Evolutionary conservation across 2,113 vertebrate genomes (phyloP), one percentile per base, ranked within the genome.

Genomic region (Eretmochelys imbricata): DNA sequence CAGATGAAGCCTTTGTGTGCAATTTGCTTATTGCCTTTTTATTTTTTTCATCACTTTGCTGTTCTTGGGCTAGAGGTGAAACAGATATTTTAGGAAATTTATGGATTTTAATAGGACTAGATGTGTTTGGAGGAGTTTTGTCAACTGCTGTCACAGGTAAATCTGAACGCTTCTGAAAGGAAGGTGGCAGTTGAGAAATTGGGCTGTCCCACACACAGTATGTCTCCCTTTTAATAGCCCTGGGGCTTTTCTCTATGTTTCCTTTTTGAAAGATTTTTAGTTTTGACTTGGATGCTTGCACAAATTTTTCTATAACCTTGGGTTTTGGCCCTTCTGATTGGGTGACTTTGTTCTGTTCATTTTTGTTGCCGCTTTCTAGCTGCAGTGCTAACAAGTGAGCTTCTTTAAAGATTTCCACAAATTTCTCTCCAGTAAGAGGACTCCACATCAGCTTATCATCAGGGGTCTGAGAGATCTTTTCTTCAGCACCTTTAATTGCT

Each of bases 361-460:
- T 82, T 72, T 85, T 95, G 90, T 46, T 78, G 31, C 14, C 95
- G 89, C 89, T 97, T 91, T 99, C 97, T 51, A 99, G 97, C 88
- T 98, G 98, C 17, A 97, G 87, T 20, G 99, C 99, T 65, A 99
- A 54, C 57, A 98, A 94, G 87, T 94, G 98, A 27, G 99, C 99
- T 97, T 99, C 99, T 96, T 98, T 98, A 88, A 98, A 98, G 59
- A 99, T 98, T 72, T 99, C 98, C 25, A 99, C 98, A 89, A 99
- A 98, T 90, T 98, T 99, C 17, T 99, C 99, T 75, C 96, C 99
- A 0, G 97, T 90, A 59, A 99, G 98, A 0, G 99, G 99, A 80
- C 99, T 99, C 99, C 99, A 99, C 2, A 13, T 42, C 0, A 72
- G 51, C 38, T 97, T 84, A 12, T 96, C 97, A 46, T 89, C 90